A percentile compares a stretch with the other conserved stretches of the same genome.
These are phyloP conservation scores for Limnephilus marmoratus DNA, from an alignment of 2,888 invertebrate species.

Conservation along the genomic window DNA sequence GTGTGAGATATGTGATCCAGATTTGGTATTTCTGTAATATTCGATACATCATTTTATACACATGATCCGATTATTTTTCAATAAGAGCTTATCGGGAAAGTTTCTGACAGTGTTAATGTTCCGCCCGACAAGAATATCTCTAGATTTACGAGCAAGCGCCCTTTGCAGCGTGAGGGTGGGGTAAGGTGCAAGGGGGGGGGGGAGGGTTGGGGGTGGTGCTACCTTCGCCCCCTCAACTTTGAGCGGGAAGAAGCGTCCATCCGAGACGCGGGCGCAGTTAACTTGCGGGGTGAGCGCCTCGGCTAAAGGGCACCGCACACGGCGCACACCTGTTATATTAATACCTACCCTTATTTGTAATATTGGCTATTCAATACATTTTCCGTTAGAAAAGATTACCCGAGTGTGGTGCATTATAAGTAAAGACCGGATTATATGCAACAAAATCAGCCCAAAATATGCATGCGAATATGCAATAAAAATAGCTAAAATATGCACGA, in stretches of 20 bases:
- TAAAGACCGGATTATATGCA: too few species aligned
- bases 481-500: too few species aligned
- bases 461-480: too few species aligned
- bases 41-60: not conserved
- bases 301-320: not conserved
- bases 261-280: not conserved
- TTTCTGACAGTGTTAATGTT: constrained; percentile 2
- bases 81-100: not conserved
- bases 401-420: too few species aligned
- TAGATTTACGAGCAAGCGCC: not conserved
- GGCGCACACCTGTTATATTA: not conserved
- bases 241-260: constrained; percentile 12
- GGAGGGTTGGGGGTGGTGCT: not conserved
- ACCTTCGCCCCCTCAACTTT: not conserved
- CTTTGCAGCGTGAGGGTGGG: not conserved
- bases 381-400: too few species aligned
- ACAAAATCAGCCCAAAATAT: too few species aligned
- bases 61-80: not conserved
- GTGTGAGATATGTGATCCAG: too few species aligned
- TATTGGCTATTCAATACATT: too few species aligned
- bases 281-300: not conserved
- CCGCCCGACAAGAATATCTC: not conserved
- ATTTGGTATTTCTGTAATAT: not conserved
- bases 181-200: not conserved
- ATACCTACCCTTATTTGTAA: not conserved